A percentile compares a stretch with the other conserved stretches of the same genome.
Evolutionary conservation across 2,797 vertebrate genomes (phyloP).

Genomic region (Mergus octosetaceus): DNA sequence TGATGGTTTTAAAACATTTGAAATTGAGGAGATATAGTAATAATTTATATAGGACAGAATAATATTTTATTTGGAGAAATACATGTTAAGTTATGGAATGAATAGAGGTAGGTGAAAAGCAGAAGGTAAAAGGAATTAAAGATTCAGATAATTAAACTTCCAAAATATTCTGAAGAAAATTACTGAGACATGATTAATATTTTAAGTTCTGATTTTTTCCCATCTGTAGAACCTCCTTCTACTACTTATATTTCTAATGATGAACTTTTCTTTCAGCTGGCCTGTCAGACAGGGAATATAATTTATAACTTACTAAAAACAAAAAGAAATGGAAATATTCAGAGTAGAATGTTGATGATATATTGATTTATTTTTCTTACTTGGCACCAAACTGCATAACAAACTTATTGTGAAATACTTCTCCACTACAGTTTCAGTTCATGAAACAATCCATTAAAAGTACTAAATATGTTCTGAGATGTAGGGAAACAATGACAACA

Average conservation of each 20-base stretch:
- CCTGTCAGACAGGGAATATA: not conserved
- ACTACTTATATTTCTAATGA: not conserved
- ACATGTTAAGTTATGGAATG: not conserved
- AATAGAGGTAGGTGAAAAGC: not conserved
- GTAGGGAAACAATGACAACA: no score
- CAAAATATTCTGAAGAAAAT: not conserved
- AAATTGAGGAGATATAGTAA: constrained; percentile 37
- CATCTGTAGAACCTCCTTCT: not conserved
- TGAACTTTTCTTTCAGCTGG: not conserved
- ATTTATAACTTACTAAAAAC: not conserved
- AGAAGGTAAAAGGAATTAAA: not conserved
- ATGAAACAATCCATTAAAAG: not conserved
- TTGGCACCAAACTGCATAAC: not conserved
- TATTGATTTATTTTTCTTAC: not conserved
- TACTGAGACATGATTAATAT: not conserved
- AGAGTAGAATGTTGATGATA: not conserved
- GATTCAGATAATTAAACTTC: not conserved
- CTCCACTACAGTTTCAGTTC: not conserved
- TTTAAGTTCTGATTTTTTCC: not conserved
- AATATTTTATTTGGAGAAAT: not conserved
- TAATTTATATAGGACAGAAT: constrained; percentile 4
- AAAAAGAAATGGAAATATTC: not conserved
- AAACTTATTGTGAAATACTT: not conserved
- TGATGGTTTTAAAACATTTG: constrained; percentile 53
- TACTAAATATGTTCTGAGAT: not conserved